Evolutionary conservation across 2,113 vertebrate species (phyloP).

Genomic region (Tyto alba): DNA sequence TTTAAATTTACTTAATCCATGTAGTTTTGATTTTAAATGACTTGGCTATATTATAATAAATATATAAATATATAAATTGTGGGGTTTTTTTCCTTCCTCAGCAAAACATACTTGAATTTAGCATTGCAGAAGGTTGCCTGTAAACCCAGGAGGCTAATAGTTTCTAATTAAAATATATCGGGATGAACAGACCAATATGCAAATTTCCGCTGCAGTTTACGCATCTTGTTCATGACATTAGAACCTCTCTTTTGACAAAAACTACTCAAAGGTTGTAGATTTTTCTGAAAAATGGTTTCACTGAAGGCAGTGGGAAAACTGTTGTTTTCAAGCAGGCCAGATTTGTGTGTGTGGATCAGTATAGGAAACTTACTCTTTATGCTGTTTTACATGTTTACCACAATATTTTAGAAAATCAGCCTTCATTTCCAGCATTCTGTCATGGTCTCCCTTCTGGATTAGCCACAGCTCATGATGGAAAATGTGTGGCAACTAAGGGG

Average conservation of each 20-base stretch:
- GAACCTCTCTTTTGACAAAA: background rate
- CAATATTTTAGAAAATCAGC: background rate
- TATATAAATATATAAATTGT: background rate
- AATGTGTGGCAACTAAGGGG: background rate
- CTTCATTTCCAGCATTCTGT: background rate
- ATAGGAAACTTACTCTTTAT: background rate
- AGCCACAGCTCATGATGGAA: background rate
- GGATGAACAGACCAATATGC: background rate
- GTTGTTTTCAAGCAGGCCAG: background rate
- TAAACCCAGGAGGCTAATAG: background rate
- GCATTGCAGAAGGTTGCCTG: background rate
- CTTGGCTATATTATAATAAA: background rate
- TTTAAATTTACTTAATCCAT: background rate
- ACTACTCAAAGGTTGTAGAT: background rate
- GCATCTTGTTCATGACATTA: background rate
- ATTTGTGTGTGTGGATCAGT: background rate
- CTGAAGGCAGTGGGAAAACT: background rate
- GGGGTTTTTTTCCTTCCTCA: background rate
- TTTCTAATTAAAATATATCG: background rate
- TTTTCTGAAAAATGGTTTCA: background rate
- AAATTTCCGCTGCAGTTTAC: background rate
- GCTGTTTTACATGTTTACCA: background rate
- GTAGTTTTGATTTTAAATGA: background rate
- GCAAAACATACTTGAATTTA: background rate
- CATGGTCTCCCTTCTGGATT: background rate